Conservation (phyloP, 1,140 invertebrate species). For the Pinna nobilis region DNA sequence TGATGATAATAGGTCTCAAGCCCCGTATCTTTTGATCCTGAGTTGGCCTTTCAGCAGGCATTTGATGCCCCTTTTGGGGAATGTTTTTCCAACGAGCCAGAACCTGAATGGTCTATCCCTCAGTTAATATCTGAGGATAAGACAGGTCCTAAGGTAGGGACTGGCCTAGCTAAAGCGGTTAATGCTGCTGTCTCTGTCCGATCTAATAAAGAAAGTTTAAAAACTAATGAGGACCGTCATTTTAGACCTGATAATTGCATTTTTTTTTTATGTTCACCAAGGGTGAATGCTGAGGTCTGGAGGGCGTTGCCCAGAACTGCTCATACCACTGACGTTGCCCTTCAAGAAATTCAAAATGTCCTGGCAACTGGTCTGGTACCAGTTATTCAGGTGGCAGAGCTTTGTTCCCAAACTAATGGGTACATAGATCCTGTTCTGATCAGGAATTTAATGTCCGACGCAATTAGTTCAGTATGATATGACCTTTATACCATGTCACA, state of each 20-base stretch:
- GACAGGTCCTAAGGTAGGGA: conserved; percentile 14
- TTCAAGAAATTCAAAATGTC: background rate
- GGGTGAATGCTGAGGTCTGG: too few species aligned
- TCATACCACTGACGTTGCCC: background rate
- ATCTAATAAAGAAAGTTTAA: background rate
- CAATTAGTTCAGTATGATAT: background rate
- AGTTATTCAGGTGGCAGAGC: background rate
- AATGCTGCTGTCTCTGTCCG: conserved; percentile 4
- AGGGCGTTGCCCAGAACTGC: background rate
- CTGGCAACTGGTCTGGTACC: background rate
- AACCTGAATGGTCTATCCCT: conserved; percentile 8
- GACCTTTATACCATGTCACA: background rate
- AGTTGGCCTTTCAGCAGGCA: too few species aligned
- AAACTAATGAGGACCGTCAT: background rate
- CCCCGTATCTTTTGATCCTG: too few species aligned
- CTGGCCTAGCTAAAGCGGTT: conserved; percentile 1
- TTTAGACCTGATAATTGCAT: background rate
- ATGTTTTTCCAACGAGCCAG: too few species aligned
- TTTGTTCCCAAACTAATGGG: background rate
- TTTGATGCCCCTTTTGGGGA: too few species aligned
- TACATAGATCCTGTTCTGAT: background rate
- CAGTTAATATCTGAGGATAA: background rate
- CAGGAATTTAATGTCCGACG: background rate
- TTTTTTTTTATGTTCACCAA: background rate
- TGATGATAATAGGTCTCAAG: too few species aligned